Evolutionary conservation across 2,113 vertebrate genomes (phyloP).

Genomic region (Penelope pileata): DNA sequence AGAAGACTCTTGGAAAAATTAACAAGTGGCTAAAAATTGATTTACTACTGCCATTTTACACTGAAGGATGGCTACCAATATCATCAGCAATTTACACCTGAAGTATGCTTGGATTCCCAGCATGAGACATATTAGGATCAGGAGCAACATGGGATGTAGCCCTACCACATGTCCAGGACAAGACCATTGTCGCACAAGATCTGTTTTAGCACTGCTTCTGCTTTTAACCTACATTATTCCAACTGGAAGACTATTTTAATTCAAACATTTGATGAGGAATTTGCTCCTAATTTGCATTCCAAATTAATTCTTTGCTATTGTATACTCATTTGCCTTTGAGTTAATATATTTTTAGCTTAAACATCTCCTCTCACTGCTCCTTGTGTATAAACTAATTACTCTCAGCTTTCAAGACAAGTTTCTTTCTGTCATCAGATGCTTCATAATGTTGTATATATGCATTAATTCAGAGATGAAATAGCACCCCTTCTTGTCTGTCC

Average conservation of each 20-base stretch:
- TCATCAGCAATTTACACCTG: not conserved
- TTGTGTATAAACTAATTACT: not conserved
- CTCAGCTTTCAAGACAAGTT: not conserved
- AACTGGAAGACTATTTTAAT: not conserved
- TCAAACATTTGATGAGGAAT: not conserved
- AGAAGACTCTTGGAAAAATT: not conserved
- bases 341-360: not conserved
- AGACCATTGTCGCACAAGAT: not conserved
- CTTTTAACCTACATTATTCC: not conserved
- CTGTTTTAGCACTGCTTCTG: not conserved
- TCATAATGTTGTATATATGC: not conserved
- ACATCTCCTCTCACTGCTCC: not conserved
- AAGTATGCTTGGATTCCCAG: not conserved
- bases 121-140: not conserved
- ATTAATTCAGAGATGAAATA: not conserved
- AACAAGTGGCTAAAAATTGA: not conserved
- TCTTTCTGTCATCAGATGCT: not conserved
- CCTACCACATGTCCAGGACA: not conserved
- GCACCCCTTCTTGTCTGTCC: fast-evolving
- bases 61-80: not conserved
- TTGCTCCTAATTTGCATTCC: not conserved
- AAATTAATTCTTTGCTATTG: not conserved
- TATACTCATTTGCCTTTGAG: not conserved
- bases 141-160: not conserved
- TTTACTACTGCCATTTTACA: not conserved